Conservation (phyloP, 2,113 vertebrate species). For the Myotis yumanensis region DNA sequence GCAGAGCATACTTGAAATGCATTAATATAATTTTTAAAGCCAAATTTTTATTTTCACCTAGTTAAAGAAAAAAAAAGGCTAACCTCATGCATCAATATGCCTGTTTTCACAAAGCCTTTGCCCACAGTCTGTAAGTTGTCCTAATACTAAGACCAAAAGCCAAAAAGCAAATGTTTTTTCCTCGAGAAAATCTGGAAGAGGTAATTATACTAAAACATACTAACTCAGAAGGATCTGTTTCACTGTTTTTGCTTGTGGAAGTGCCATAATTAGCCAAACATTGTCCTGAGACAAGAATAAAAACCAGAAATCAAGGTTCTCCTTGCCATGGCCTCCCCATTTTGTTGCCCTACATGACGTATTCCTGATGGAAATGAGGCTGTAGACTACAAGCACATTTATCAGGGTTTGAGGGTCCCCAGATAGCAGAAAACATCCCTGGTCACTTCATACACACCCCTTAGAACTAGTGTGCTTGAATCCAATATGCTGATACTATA, state of each 20-base stretch:
- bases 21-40: conserved; percentile 4
- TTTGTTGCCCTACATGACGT: neutral
- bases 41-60: conserved; percentile 51
- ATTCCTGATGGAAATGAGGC: neutral
- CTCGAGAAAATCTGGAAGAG: conserved; percentile 70
- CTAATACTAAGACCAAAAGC: conserved; percentile 73
- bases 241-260: conserved; percentile 31
- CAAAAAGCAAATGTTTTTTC: conserved; percentile 66
- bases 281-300: conserved; percentile 11
- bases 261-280: conserved; percentile 54
- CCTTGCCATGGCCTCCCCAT: neutral
- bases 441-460: neutral
- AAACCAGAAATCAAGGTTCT: conserved; percentile 39
- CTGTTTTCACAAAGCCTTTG: conserved; percentile 71
- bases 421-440: neutral
- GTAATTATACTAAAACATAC: conserved; percentile 57
- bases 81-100: conserved; percentile 65
- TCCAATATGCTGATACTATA: neutral
- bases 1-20: neutral
- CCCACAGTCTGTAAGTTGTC: conserved; percentile 70
- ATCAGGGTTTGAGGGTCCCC: neutral
- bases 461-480: neutral
- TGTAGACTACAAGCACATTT: neutral
- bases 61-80: neutral
- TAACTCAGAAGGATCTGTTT: conserved; percentile 44